Evolutionary conservation across 2,113 vertebrate species (phyloP), one percentile per base, ranked within the genome.

Genomic region (Otis tarda): DNA sequence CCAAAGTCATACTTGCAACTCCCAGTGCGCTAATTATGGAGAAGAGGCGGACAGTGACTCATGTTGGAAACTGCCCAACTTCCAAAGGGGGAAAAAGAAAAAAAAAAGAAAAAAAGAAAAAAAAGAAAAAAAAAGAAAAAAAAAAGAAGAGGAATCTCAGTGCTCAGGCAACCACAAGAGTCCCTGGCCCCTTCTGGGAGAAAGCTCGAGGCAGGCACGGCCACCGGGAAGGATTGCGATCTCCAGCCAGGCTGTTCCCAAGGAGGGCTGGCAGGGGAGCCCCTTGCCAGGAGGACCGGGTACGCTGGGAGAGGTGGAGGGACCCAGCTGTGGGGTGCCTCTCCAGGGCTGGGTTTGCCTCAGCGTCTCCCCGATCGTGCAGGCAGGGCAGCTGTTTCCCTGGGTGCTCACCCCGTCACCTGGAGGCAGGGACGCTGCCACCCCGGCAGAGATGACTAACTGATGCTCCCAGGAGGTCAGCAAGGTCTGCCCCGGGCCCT

Each of bases 1-100:
- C 92, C 86, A 78, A 87, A 96, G 89, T 56, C 93, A 69, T 89
- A 74, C 86, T 91, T 68, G 21, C 84, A 93, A 85, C 87, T 98
- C 97, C 97, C 98, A 53, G 77, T 1, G 1, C 23, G 0, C 86
- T 91, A n/a, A 92, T 97, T 64, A 84, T 0, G 4, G 89, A 88
- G 96, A 87, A 91, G 94, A 97, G 97, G 97, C 93, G 82, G 97
- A 64, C 94, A 73, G 92, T 98, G 98, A 98, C 95, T 98, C 98
- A 98, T 82, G 68, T 69, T 98, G 98, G 97, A 97, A 73, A 33
- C 75, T 19, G 6, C 74, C 96, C 97, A 96, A 18, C 80, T 94
- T 94, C 67, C 90, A 90, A 39, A 69, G 45, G 10, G 31, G 24
- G 1, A 16, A 53, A 28, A 28, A 20, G 14, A 33, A 10, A 23